Percentiles rank a stretch among this genome's conserved stretches.
Evolutionary conservation across 1,140 invertebrate genomes (phyloP).

Genomic region (Euschistus heros): DNA sequence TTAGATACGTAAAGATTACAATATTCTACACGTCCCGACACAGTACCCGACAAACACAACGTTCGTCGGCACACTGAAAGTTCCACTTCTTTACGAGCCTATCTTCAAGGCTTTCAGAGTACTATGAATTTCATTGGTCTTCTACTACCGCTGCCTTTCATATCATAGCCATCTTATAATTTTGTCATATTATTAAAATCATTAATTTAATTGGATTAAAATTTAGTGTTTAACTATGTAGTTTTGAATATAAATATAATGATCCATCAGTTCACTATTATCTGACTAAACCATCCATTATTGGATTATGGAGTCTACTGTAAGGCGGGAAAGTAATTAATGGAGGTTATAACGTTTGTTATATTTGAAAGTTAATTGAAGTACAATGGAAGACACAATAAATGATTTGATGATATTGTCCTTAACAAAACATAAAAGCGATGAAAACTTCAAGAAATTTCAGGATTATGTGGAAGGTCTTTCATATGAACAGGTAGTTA

Average conservation of each 20-base stretch:
- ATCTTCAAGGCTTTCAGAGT: neutral
- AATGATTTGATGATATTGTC: constrained; percentile 15
- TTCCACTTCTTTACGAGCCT: neutral
- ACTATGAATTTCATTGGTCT: neutral
- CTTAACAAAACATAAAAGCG: constrained; percentile 10
- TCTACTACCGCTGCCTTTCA: neutral
- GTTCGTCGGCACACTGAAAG: neutral
- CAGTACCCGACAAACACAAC: neutral
- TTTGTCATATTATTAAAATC: no score
- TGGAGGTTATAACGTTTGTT: neutral
- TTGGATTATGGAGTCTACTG: no score
- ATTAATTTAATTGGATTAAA: no score
- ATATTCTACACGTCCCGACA: neutral
- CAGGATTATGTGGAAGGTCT: constrained; percentile 21
- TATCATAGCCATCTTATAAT: neutral
- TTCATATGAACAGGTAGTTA: constrained; percentile 13
- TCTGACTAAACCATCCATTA: no score
- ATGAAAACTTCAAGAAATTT: constrained; percentile 22
- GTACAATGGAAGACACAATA: constrained; percentile 13
- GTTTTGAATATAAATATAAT: no score
- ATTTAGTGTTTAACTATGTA: no score
- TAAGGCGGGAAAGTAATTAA: neutral
- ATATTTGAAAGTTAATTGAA: neutral
- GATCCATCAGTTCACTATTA: no score
- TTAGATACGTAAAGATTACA: no score